Conservation (phyloP, 2,888 invertebrate genomes). For the Oligia latruncula region DNA sequence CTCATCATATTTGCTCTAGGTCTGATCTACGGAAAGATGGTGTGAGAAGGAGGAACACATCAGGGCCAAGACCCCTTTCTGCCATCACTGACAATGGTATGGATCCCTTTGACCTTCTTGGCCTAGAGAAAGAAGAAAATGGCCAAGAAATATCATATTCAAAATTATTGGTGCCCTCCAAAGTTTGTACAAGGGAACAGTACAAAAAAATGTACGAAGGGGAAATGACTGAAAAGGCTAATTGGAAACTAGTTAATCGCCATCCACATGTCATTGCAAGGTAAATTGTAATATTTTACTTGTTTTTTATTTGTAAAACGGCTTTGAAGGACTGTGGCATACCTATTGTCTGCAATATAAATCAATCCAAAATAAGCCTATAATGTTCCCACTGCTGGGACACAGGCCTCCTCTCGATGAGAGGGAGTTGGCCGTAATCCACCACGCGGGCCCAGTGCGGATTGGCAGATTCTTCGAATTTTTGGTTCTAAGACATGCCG, state of each 20-base stretch:
- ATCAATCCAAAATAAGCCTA: no score
- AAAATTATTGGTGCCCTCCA: slow-evolving; percentile 94
- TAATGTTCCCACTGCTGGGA: no score
- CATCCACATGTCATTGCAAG: slow-evolving; percentile 91
- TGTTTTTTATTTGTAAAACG: slow-evolving; percentile 19
- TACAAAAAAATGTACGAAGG: slow-evolving; percentile 87
- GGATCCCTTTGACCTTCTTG: slow-evolving; percentile 96
- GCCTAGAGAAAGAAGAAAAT: slow-evolving; percentile 94
- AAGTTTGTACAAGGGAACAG: slow-evolving; percentile 84
- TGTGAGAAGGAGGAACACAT: slow-evolving; percentile 94
- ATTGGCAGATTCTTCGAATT: no score
- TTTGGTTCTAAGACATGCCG: no score
- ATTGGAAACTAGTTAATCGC: slow-evolving; percentile 84
- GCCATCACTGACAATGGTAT: slow-evolving; percentile 95
- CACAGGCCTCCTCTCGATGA: no score
- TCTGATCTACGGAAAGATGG: slow-evolving; percentile 93
- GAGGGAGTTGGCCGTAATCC: no score
- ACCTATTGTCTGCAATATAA: no score
- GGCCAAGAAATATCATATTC: slow-evolving; percentile 98
- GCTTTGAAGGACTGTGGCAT: background rate
- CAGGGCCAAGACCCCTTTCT: slow-evolving; percentile 95
- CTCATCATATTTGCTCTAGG: slow-evolving; percentile 65
- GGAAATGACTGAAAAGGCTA: slow-evolving; percentile 84
- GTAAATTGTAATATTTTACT: slow-evolving; percentile 74
- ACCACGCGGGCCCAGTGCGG: no score